A percentile compares a stretch with the other conserved stretches of the same genome.
Evolutionary conservation across 2,113 vertebrate genomes (phyloP).

Genomic region (Mixornis gularis): DNA sequence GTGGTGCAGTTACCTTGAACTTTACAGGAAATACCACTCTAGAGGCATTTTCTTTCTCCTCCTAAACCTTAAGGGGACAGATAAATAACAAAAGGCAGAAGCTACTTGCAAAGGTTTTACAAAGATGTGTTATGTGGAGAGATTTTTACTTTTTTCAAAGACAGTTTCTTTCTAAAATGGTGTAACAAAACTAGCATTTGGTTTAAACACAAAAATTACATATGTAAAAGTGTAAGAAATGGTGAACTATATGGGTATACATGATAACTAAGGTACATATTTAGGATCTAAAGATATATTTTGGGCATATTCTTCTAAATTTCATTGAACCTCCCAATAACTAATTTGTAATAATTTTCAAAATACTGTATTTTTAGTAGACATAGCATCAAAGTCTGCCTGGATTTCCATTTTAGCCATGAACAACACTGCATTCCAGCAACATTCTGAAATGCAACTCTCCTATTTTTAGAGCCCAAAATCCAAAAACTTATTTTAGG

Average conservation of each 20-base stretch:
- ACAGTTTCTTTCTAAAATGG: not conserved
- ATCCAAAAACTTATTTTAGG: not conserved
- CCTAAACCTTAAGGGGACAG: not conserved
- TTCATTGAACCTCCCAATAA: not conserved
- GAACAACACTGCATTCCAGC: not conserved
- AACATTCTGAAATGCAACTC: not conserved
- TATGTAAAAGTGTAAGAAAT: not conserved
- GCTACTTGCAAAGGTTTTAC: not conserved
- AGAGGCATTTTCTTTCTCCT: not conserved
- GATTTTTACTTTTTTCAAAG: not conserved
- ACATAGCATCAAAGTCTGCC: not conserved
- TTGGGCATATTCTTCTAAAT: not conserved
- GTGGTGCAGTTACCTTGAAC: not conserved
- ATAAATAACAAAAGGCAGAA: not conserved
- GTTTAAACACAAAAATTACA: not conserved
- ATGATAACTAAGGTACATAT: not conserved
- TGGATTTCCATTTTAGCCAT: not conserved
- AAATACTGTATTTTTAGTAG: not conserved
- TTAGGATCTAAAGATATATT: not conserved
- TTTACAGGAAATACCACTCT: not conserved
- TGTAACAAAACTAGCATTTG: not conserved
- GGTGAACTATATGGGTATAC: not conserved
- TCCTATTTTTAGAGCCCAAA: not conserved
- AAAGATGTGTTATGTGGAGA: not conserved
- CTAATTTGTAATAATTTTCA: not conserved